Conservation (phyloP, 2,113 vertebrate genomes). For the Malurus cyaneus region DNA sequence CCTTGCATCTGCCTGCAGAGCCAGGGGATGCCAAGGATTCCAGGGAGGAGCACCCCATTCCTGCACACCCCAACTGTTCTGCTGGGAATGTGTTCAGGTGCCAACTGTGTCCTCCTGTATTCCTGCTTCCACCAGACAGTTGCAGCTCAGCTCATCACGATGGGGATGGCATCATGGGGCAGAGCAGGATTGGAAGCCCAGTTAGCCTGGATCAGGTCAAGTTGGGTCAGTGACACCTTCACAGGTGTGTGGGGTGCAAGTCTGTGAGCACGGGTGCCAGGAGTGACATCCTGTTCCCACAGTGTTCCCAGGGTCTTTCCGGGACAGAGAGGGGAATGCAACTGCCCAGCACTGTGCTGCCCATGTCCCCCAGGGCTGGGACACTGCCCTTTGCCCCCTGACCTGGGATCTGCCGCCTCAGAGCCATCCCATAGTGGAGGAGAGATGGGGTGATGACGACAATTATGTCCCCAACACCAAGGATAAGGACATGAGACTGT, state of each 20-base stretch:
- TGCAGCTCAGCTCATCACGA: accelerated
- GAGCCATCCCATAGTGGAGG: neutral
- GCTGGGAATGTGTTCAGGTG: accelerated
- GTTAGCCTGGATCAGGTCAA: neutral
- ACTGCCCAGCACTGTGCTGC: neutral
- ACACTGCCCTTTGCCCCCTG: neutral
- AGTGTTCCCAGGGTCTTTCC: neutral
- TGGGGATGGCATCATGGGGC: accelerated
- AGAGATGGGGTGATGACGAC: neutral
- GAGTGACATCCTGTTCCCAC: neutral
- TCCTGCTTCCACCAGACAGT: accelerated
- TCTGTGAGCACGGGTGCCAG: neutral
- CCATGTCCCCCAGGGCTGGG: neutral
- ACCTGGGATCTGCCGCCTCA: no score
- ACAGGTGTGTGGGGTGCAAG: no score
- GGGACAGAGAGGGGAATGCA: neutral
- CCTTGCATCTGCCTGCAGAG: neutral
- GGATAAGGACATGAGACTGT: no score
- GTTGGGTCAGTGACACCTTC: neutral
- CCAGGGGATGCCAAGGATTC: neutral
- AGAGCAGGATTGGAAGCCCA: neutral
- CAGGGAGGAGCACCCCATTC: neutral
- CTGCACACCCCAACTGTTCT: accelerated
- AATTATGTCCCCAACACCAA: accelerated
- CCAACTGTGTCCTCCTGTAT: neutral